Evolutionary conservation across 2,888 invertebrate genomes (phyloP).

Genomic region (Callosobruchus maculatus): DNA sequence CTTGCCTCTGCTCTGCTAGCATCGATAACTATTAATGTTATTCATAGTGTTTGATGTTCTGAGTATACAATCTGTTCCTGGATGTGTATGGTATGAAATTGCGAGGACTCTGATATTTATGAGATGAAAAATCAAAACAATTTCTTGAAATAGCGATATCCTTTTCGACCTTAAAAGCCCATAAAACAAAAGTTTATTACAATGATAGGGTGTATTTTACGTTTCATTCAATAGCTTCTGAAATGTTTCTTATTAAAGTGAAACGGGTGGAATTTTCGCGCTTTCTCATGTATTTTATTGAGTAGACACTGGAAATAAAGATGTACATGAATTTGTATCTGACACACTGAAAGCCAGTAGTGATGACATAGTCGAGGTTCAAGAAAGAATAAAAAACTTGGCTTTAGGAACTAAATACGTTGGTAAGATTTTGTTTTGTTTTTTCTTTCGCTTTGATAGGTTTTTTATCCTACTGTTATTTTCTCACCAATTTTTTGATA

Average conservation of each 20-base stretch:
- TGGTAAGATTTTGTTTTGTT: constrained; percentile 47
- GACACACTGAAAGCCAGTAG: constrained; percentile 67
- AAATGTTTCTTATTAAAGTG: neutral
- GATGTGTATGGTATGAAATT: too few species aligned
- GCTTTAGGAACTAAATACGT: constrained; percentile 53
- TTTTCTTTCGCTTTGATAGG: neutral
- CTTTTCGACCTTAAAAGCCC: too few species aligned
- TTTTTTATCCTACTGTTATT: neutral
- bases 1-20: too few species aligned
- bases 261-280: neutral
- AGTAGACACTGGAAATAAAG: constrained; percentile 38
- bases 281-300: neutral
- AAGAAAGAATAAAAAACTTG: constrained; percentile 72
- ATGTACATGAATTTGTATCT: constrained; percentile 71
- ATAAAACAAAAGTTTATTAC: too few species aligned
- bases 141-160: too few species aligned
- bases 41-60: too few species aligned
- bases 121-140: too few species aligned
- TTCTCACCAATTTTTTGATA: neutral
- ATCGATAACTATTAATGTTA: too few species aligned
- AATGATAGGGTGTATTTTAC: neutral
- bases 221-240: too few species aligned
- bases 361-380: constrained; percentile 68
- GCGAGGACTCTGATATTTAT: too few species aligned
- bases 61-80: too few species aligned